Conservation (phyloP, 2,113 vertebrate genomes). For the Hippocampus comes region DNA sequence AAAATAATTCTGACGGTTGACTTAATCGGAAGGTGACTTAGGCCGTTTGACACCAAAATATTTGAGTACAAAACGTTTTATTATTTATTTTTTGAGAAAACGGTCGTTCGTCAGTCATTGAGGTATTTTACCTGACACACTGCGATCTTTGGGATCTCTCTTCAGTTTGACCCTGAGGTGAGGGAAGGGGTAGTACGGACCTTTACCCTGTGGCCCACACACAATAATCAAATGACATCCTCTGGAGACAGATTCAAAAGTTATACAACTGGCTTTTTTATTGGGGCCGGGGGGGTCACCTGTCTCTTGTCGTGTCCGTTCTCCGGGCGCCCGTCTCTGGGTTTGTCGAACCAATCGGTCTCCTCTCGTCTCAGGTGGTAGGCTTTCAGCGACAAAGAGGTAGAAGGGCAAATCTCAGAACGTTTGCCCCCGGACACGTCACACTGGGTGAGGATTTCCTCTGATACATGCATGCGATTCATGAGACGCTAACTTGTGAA, state of each 20-base stretch:
- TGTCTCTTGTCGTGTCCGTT: constrained; percentile 89
- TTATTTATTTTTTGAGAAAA: no score
- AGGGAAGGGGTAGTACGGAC: constrained; percentile 88
- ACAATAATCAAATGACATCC: constrained; percentile 29
- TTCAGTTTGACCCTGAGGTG: constrained; percentile 89
- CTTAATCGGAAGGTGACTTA: no score
- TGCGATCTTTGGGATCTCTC: constrained; percentile 93
- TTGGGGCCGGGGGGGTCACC: constrained; percentile 39
- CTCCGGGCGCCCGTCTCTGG: constrained; percentile 85
- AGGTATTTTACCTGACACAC: constrained; percentile 87
- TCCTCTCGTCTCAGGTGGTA: constrained; percentile 94
- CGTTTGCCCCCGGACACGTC: constrained; percentile 20
- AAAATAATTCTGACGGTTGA: no score
- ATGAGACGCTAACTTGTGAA: constrained; percentile 9
- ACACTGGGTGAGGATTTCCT: constrained; percentile 11
- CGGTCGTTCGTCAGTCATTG: not conserved
- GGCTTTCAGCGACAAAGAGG: constrained; percentile 82
- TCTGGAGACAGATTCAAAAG: not conserved
- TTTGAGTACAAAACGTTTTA: no score
- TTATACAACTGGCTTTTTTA: not conserved
- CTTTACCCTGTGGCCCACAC: constrained; percentile 79
- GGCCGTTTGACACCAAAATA: no score
- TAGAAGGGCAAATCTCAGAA: constrained; percentile 61
- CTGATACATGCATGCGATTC: constrained; percentile 9
- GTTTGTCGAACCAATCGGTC: constrained; percentile 98